Conservation (phyloP, 2,113 vertebrate species). For the Pyxicephalus adspersus region DNA sequence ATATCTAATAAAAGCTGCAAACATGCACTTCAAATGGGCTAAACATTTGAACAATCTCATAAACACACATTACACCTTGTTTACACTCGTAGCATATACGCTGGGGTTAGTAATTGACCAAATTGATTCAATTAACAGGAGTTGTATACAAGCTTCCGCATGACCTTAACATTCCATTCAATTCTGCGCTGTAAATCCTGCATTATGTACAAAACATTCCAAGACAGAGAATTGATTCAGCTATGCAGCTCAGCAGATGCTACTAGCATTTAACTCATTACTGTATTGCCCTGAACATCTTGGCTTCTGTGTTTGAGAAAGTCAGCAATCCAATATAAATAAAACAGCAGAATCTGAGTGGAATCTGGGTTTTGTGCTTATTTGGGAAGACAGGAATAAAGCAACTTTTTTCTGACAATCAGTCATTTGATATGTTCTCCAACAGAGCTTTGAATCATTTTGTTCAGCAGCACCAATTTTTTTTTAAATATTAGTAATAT, state of each 20-base stretch:
- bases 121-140: conserved; percentile 16
- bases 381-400: too few relatives aligned
- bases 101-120: conserved; percentile 5
- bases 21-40: not conserved
- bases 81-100: not conserved
- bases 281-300: not conserved
- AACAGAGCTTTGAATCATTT: too few relatives aligned
- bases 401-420: too few relatives aligned
- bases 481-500: too few relatives aligned
- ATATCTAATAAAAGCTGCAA: too few relatives aligned
- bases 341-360: too few relatives aligned
- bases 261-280: conserved; percentile 1
- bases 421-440: too few relatives aligned
- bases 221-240: conserved; percentile 11
- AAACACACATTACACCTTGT: conserved; percentile 5
- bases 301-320: not conserved
- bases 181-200: conserved; percentile 10
- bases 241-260: conserved; percentile 1
- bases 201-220: conserved; percentile 27
- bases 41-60: conserved; percentile 14
- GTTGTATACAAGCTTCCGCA: not conserved
- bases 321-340: not conserved
- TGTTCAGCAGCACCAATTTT: too few relatives aligned
- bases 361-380: too few relatives aligned
- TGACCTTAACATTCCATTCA: conserved; percentile 14